phyloP scores from a whole-genome alignment of 1,140 invertebrate genomes.

The Microplitis mediator region DNA sequence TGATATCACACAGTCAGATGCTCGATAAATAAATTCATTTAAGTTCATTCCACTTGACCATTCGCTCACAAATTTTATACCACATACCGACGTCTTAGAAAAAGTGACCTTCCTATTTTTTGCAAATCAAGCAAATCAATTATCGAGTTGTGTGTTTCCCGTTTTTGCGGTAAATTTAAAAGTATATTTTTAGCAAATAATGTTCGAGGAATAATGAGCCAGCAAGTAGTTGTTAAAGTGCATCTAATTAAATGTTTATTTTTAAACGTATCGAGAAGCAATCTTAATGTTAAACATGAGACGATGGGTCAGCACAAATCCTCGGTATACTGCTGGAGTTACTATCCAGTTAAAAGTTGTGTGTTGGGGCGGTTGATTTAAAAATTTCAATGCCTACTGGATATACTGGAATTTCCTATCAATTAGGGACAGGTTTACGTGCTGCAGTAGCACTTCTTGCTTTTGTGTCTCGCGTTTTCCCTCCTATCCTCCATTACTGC shows the following conservation, averaged over 20 bases:
- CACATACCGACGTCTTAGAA: too few relatives aligned
- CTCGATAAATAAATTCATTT: constrained; percentile 28
- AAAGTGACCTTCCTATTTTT: too few relatives aligned
- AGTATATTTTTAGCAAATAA: neutral
- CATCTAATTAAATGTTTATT: constrained; percentile 15
- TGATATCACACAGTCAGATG: constrained; percentile 34
- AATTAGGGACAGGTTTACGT: constrained; percentile 24
- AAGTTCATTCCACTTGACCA: neutral
- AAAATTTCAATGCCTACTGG: constrained; percentile 7
- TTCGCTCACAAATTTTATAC: too few relatives aligned
- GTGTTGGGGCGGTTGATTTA: constrained; percentile 9
- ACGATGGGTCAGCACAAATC: constrained; percentile 8
- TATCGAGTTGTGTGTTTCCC: too few relatives aligned
- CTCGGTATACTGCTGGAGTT: neutral
- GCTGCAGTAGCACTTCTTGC: constrained; percentile 17
- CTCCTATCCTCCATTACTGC: neutral
- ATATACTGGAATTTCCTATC: constrained; percentile 26
- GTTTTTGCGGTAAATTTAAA: too few relatives aligned
- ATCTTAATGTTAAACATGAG: constrained; percentile 17
- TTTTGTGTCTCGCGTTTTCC: neutral
- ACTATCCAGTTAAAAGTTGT: constrained; percentile 6
- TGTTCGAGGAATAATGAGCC: neutral
- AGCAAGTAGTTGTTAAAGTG: constrained; percentile 1
- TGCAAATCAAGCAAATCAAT: too few relatives aligned
- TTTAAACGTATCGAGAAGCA: constrained; percentile 6